Conservation (phyloP, 1,140 invertebrate genomes). For the Copidosoma floridanum region DNA sequence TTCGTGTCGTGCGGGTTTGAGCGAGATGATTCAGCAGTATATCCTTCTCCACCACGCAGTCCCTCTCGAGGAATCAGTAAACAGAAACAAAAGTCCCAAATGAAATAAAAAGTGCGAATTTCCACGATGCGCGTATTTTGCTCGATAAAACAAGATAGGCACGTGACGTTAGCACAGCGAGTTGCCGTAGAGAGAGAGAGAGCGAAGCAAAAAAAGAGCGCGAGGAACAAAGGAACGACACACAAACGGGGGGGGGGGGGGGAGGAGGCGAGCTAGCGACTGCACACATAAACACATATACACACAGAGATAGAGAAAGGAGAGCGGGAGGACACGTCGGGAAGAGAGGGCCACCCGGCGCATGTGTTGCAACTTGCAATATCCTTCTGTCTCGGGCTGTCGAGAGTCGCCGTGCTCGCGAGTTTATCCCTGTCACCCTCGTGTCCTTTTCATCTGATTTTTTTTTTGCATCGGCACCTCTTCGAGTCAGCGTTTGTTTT, state of each 20-base stretch:
- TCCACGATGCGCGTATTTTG: too few relatives aligned
- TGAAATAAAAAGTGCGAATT: too few relatives aligned
- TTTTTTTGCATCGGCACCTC: not conserved
- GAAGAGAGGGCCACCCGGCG: not conserved
- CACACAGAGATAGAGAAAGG: not conserved
- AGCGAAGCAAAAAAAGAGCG: not conserved
- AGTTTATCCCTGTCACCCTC: too few relatives aligned
- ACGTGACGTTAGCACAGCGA: too few relatives aligned
- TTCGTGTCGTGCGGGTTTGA: too few relatives aligned
- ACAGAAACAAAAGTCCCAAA: too few relatives aligned
- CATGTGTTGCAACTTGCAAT: constrained; percentile 8
- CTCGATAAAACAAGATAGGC: too few relatives aligned
- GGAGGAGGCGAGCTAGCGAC: not conserved
- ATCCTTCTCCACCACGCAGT: too few relatives aligned
- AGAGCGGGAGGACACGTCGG: not conserved
- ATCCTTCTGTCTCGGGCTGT: not conserved
- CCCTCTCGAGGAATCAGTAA: too few relatives aligned
- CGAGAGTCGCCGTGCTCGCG: not conserved
- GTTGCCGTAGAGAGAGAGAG: not conserved
- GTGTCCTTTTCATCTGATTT: too few relatives aligned
- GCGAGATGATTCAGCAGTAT: too few relatives aligned
- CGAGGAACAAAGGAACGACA: not conserved
- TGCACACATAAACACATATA: too few relatives aligned
- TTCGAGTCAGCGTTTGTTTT: not conserved
- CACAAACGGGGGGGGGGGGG: not conserved